These are phyloP conservation scores for Fratercula arctica DNA, from an alignment of 2,797 vertebrate species.

Conservation along the genomic window DNA sequence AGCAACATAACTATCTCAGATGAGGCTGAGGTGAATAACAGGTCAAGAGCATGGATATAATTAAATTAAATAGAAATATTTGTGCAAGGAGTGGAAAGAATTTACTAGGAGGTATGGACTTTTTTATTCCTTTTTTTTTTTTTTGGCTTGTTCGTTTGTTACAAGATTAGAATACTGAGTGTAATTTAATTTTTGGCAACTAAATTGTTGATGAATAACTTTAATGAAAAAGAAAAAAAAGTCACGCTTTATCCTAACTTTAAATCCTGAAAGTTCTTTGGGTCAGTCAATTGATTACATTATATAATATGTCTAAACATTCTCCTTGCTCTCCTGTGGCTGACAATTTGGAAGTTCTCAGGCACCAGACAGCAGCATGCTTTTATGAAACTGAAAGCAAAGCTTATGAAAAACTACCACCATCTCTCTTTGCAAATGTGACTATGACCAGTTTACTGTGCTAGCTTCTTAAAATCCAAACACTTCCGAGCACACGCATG, in stretches of 20 bases:
- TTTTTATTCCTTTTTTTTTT: not conserved
- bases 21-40: not conserved
- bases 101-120: not conserved
- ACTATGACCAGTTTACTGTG: not conserved
- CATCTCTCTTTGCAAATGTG: not conserved
- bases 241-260: fast-evolving
- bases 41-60: not conserved
- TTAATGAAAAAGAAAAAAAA: not conserved
- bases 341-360: not conserved
- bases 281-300: not conserved
- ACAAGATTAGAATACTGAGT: not conserved
- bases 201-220: not conserved
- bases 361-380: not conserved
- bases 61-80: not conserved
- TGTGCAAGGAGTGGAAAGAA: not conserved
- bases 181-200: not conserved
- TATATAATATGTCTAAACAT: not conserved
- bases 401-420: not conserved
- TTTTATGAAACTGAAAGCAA: not conserved
- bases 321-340: not conserved
- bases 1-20: not conserved
- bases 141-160: not conserved
- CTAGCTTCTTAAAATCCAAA: not conserved
- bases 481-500: not conserved
- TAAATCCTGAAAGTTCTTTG: not conserved